A percentile compares a stretch with the other conserved stretches of the same genome.
Evolutionary conservation across 1,140 invertebrate species (phyloP).

Genomic region (Drosophila nigrodunni): DNA sequence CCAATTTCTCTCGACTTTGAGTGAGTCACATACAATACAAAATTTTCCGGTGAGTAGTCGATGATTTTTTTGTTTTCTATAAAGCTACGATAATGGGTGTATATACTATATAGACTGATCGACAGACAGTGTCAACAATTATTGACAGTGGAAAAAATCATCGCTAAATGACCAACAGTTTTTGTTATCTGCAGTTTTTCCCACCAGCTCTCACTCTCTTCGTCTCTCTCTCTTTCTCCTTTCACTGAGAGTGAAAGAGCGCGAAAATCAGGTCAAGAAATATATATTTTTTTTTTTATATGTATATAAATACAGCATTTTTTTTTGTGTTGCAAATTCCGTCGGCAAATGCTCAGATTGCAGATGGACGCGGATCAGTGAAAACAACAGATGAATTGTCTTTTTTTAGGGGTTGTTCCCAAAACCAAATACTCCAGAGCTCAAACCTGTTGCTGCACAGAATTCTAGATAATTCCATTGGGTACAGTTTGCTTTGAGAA

Average conservation of each 20-base stretch:
- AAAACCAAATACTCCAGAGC: background rate
- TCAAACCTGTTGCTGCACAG: background rate
- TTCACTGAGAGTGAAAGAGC: conserved; percentile 1
- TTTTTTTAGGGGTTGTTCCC: conserved; percentile 22
- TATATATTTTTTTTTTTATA: conserved; percentile 12
- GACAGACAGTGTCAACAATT: conserved; percentile 24
- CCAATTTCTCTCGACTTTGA: conserved; percentile 47
- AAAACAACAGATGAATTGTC: conserved; percentile 6
- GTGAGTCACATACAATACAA: conserved; percentile 67
- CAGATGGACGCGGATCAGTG: conserved; percentile 2
- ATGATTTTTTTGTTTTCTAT: conserved; percentile 7
- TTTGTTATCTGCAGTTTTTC: background rate
- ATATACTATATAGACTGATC: background rate
- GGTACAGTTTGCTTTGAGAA: background rate
- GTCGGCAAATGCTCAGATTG: conserved; percentile 32
- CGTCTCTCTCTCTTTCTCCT: background rate
- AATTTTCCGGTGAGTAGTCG: conserved; percentile 72
- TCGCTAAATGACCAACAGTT: conserved; percentile 3
- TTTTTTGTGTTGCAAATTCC: conserved; percentile 25
- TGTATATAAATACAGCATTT: conserved; percentile 9
- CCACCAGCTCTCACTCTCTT: too few relatives aligned
- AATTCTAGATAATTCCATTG: conserved; percentile 1
- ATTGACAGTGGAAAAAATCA: conserved; percentile 2
- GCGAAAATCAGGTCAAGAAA: conserved; percentile 40
- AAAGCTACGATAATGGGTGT: background rate